Evolutionary conservation across 2,888 invertebrate genomes (phyloP).

Genomic region (Scrobipalpa atriplicella): DNA sequence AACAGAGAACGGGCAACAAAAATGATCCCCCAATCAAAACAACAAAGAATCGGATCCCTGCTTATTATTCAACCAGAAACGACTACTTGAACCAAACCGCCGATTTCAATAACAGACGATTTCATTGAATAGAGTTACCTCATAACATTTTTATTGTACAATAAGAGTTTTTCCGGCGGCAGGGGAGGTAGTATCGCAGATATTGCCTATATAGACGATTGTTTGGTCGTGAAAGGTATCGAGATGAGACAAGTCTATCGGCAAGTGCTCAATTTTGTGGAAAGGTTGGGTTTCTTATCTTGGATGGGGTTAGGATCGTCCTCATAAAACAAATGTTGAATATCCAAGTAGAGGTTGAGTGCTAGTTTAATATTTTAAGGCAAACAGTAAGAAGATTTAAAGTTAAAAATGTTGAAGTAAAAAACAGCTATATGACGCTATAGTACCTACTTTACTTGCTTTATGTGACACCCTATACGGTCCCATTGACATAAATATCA

Average conservation of each 20-base stretch:
- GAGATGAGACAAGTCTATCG: constrained; percentile 33
- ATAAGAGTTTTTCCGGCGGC: constrained; percentile 67
- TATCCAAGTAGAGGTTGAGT: not conserved
- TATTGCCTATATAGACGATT: constrained; percentile 69
- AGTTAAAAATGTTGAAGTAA: not conserved
- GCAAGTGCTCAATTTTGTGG: constrained; percentile 24
- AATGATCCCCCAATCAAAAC: constrained; percentile 49
- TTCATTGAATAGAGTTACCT: constrained; percentile 80
- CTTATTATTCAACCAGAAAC: constrained; percentile 65
- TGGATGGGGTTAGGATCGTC: constrained; percentile 24
- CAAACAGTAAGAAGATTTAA: not conserved
- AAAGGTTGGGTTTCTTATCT: constrained; percentile 10
- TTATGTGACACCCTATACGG: no score
- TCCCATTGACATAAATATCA: no score
- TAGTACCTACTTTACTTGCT: no score
- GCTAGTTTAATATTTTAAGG: not conserved
- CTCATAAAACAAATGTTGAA: constrained; percentile 17
- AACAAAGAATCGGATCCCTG: constrained; percentile 53
- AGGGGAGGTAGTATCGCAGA: constrained; percentile 55
- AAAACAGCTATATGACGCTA: no score
- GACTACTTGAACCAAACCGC: constrained; percentile 68
- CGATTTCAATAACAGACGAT: constrained; percentile 77
- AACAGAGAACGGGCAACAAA: not conserved
- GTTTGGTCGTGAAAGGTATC: constrained; percentile 40
- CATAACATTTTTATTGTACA: constrained; percentile 81